phyloP scores from a whole-genome alignment of 2,113 vertebrate species.

The Nestor notabilis region DNA sequence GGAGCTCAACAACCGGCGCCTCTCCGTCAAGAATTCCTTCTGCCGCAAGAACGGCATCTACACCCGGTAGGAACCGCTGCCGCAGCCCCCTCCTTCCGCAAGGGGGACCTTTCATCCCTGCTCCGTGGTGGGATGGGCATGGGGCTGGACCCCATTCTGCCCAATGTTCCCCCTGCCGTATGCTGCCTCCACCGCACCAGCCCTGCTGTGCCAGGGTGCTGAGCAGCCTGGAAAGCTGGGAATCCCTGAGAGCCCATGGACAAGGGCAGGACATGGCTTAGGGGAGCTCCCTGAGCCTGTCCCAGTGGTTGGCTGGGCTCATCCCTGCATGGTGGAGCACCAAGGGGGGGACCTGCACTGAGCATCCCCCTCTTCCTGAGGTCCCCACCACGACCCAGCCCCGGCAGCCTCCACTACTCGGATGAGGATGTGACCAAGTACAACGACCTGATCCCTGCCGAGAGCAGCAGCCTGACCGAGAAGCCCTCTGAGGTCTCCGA shows the following conservation, averaged over 20 bases:
- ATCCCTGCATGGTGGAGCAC: background rate
- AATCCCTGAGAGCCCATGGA: background rate
- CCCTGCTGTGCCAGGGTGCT: background rate
- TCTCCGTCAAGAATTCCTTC: constrained; percentile 97
- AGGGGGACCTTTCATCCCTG: background rate
- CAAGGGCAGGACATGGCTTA: background rate
- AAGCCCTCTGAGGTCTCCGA: constrained; percentile 95
- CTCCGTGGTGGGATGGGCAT: accelerated
- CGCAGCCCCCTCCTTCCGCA: background rate
- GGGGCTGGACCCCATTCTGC: background rate
- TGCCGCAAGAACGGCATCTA: constrained; percentile 96
- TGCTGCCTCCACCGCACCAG: background rate
- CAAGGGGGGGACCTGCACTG: accelerated
- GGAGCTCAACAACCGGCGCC: constrained; percentile 94
- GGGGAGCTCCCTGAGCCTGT: background rate
- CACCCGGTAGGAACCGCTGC: constrained; percentile 79
- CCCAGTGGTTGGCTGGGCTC: accelerated
- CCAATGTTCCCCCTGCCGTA: accelerated
- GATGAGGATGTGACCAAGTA: constrained; percentile 98
- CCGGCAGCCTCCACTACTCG: constrained; percentile 94
- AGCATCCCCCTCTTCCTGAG: constrained; percentile 48
- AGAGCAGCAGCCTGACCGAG: constrained; percentile 96
- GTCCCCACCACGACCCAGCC: constrained; percentile 94
- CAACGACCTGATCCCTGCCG: constrained; percentile 93
- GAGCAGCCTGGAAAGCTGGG: background rate